Evolutionary conservation across 2,888 invertebrate genomes (phyloP), one percentile per base, ranked within the genome.

Genomic region (Idaea aversata): DNA sequence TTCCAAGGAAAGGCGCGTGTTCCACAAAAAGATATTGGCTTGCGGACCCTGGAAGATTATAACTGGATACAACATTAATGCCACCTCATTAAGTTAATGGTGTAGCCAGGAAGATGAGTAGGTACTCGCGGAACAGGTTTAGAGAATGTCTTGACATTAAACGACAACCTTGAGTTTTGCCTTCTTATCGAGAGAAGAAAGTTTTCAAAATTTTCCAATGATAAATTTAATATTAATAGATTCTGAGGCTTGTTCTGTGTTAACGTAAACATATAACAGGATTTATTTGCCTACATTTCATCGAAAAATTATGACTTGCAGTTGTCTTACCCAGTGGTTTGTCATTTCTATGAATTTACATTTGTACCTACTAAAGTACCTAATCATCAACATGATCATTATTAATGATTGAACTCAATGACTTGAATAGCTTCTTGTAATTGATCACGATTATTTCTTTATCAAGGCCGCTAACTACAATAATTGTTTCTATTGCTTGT

Each of bases 11-110:
- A 72, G 76, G 34, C 70, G 70, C 66, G 67, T 71, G 67, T 72
- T 71, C 62, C 65, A 75, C 75, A 81, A 83, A 80, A 79, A 81
- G 77, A 78, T 79, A 84, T 83, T 79, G 71, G 76, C 73, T 77
- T 74, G 71, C 73, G 71, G 73, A 64, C 71, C 69, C 75, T 70
- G 74, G 75, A 76, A 80, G 75, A 72, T 76, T 73, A 74, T 75
- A 77, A 77, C 78, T 81, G 75, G 75, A 75, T 69, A 67, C 74
- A 73, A 67, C 75, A 75, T 78, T 74, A 72, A 73, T 75, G 69
- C 72, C 75, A 71, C 74, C 73, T 79, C 76, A 77, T 77, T 75
- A 75, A 74, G 70, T 67, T 72, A 72, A 71, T 71, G 67, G 67
- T 64, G 59, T 60, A 61, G 67, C 68, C 72, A 70, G 72, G 72